These are phyloP conservation scores for Mesodorylaimus sp. DNA, from an alignment of 2,888 invertebrate genomes.

Conservation along the genomic window DNA sequence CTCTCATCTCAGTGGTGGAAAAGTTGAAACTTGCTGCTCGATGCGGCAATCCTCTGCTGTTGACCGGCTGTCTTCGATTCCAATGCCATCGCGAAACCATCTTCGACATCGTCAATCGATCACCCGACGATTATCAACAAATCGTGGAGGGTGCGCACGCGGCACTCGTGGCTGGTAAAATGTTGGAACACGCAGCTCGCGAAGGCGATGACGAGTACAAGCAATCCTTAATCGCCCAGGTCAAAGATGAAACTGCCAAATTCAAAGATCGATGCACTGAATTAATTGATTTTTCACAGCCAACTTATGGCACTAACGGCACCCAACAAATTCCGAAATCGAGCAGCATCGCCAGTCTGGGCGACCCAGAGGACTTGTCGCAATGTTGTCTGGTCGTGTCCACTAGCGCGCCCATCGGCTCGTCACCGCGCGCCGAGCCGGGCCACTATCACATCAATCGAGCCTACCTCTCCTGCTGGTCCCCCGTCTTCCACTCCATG, in stretches of 20 bases:
- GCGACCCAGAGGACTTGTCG: too few relatives aligned
- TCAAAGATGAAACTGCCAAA: background rate
- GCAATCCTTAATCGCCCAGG: background rate
- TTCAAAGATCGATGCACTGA: background rate
- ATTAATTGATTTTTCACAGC: background rate
- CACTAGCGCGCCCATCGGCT: too few relatives aligned
- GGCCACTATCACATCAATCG: too few relatives aligned
- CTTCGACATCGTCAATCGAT: background rate
- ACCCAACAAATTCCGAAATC: too few relatives aligned
- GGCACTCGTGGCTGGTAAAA: background rate
- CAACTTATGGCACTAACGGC: too few relatives aligned
- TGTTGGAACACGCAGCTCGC: slow-evolving; percentile 2
- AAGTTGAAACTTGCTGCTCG: slow-evolving; percentile 1
- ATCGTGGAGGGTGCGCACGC: background rate
- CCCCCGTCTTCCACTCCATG: slow-evolving; percentile 6
- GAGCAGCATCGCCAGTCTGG: too few relatives aligned
- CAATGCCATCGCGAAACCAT: slow-evolving; percentile 2
- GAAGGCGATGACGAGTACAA: background rate
- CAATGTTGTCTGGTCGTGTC: too few relatives aligned
- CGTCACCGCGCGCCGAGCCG: too few relatives aligned
- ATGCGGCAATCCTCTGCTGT: background rate
- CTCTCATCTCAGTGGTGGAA: background rate
- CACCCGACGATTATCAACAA: background rate
- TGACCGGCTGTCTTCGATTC: background rate
- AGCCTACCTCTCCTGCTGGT: background rate